Conservation (phyloP, 2,888 invertebrate species). For the Zaprionus lineosus region DNA sequence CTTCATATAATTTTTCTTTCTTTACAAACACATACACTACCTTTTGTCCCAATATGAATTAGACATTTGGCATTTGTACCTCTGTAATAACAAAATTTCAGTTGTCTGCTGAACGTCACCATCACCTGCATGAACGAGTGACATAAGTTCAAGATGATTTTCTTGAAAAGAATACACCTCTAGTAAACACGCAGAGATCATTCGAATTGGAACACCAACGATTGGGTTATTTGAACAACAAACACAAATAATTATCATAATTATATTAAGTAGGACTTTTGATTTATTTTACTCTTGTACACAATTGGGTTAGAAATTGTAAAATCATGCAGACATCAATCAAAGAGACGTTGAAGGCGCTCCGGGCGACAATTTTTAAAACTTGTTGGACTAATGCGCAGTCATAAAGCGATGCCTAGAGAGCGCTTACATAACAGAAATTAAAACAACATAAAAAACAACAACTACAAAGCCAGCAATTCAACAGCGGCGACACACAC, state of each 20-base stretch:
- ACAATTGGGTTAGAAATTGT: conserved; percentile 66
- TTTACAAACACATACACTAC: conserved; percentile 28
- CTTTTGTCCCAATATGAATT: too few species aligned
- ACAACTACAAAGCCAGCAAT: too few species aligned
- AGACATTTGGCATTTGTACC: too few species aligned
- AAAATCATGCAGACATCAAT: conserved; percentile 65
- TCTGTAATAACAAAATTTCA: too few species aligned
- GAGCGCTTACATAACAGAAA: conserved; percentile 61
- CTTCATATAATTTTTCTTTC: too few species aligned
- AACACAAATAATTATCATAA: conserved; percentile 63
- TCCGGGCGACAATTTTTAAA: conserved; percentile 55
- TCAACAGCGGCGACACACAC: conserved; percentile 31
- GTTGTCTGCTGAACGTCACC: too few species aligned
- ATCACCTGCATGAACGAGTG: too few species aligned
- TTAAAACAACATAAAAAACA: conserved; percentile 22
- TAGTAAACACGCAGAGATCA: too few species aligned
- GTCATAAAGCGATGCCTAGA: conserved; percentile 54
- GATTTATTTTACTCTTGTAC: background rate
- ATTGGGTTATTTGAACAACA: too few species aligned
- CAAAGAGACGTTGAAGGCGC: conserved; percentile 67
- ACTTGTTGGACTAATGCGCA: conserved; percentile 48
- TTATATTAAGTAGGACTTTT: conserved; percentile 44
- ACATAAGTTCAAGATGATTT: too few species aligned
- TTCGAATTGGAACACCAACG: conserved; percentile 60
- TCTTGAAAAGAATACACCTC: too few species aligned